Conservation (phyloP, 2,797 vertebrate species). For the Manis crassicaudata region DNA sequence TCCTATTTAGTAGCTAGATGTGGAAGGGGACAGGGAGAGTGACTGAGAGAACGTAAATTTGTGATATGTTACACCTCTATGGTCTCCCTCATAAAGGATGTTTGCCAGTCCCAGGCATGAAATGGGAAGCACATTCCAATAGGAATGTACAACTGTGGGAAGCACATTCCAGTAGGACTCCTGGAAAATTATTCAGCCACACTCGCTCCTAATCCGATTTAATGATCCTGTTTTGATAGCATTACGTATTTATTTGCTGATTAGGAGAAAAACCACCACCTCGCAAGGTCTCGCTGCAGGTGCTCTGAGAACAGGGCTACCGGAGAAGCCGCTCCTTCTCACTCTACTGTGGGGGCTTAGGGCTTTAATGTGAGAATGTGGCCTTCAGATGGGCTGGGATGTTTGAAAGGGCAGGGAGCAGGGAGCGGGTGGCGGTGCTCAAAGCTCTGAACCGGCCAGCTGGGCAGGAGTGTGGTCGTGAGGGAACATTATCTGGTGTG, state of each 20-base stretch:
- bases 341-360: conserved; percentile 10
- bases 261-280: conserved; percentile 78
- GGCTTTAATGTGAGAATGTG: conserved; percentile 71
- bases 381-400: conserved; percentile 72
- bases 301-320: conserved; percentile 71
- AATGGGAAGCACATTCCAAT: conserved; percentile 2
- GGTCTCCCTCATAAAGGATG: neutral
- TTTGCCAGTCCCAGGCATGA: neutral
- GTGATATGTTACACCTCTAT: neutral
- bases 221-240: conserved; percentile 67
- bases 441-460: conserved; percentile 81
- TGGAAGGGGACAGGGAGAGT: neutral
- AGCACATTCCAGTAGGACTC: conserved; percentile 24
- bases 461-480: conserved; percentile 78
- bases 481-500: conserved; percentile 83
- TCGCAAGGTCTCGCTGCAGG: conserved; percentile 79
- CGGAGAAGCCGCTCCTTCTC: conserved; percentile 39
- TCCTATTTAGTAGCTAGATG: conserved; percentile 23
- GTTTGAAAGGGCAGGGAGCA: conserved; percentile 65
- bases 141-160: conserved; percentile 22
- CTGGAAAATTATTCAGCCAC: conserved; percentile 64
- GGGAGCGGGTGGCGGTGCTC: conserved; percentile 45
- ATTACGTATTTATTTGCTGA: conserved; percentile 83
- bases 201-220: conserved; percentile 52
- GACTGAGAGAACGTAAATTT: neutral